Base-by-base conservation (phyloP, 2,888 invertebrate genomes). In the Actias luna region DNA sequence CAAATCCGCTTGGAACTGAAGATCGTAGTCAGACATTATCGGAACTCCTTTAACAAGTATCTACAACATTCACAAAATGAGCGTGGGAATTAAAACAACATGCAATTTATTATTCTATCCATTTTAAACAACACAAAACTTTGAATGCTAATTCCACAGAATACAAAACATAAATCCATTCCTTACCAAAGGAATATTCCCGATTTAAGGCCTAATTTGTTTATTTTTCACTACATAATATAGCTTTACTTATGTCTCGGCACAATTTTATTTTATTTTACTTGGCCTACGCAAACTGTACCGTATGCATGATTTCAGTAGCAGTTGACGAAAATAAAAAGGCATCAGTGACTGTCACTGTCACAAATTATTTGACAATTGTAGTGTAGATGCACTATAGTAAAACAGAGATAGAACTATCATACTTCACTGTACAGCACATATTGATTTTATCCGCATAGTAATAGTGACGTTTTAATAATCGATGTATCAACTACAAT, bases 1-100 rank as follows among this genome's bases (percentile, higher is more conserved):
- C 83, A 98, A 89, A 82, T 98, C 97, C 68, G 96, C 96, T 93
- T 97, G 94, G 81, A 96, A 97, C 87, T 97, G 96, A 77, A 95
- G 95, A 78, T 97, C 97, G 90, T 95, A 95, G 81, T 97, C 96
- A 62, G 93, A 92, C 93, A 93, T 93, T 78, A 74, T 89, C 72
- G 73, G 70, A 73, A 67, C 74, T 74, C 76, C 74, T 77, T 73
- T 75, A 75, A 76, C 69, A 75, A 77, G 71, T 80, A 81, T 84
- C 84, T 85, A 83, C 73, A 83, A 82, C 73, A 77, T 74, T 77
- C 72, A 82, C 73, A 75, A 78, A 72, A 79, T 72, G 75, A 83
- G 76, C 84, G 84, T 88, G 82, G 82, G 84, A 87, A 84, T 76
- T 79, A 77, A 71, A 82, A 77, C 78, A 80, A 74, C 73, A 77